Evolutionary conservation across 2,797 vertebrate genomes (phyloP), one percentile per base, ranked within the genome.

Genomic region (Mionectes olivaceus): DNA sequence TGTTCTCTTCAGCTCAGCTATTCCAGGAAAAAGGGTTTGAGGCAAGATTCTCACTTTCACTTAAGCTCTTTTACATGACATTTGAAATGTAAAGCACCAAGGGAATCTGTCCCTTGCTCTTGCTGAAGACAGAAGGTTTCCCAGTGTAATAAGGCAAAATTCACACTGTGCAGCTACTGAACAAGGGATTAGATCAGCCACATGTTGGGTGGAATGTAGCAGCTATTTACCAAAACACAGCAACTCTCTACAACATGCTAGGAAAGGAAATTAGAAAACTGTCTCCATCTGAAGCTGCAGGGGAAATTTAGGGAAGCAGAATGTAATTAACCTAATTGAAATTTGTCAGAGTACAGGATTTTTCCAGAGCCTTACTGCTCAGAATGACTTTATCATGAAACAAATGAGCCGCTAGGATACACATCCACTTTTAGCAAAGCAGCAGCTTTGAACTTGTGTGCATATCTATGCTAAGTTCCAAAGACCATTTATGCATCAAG

Each of bases 321-420:
- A 92, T 86, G 37, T 86, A 83, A 95, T 95, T 88, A 94, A 94
- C 80, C 49, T 91, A 81, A 95, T 73, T 78, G 39, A 83, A 94
- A 93, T 91, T 91, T 93, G 49, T 93, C 63, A 52, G 50, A 56
- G 37, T 32, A 55, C 18, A 83, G 63, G 74, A 74, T 79, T 93
- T 85, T 93, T 83, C 35, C 50, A 83, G 23, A 78, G 27, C 21
- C n/a, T 85, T 92, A 19, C 32, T 67, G 19, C 84, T 79, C 63
- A 50, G 77, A 87, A 89, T 82, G 23, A 67, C 39, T 95, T 96
- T 93, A 43, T 79, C 83, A 49, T 23, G 25, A 82, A 93, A 94
- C 19, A 93, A 92, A 88, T 63, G 37, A 92, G 33, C n/a, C 80
- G 59, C 47, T 90, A 44, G 57, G 82, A 86, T 19, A 79, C 16